Base-by-base conservation (phyloP, 2,113 vertebrate species). In the Gopherus flavomarginatus region DNA sequence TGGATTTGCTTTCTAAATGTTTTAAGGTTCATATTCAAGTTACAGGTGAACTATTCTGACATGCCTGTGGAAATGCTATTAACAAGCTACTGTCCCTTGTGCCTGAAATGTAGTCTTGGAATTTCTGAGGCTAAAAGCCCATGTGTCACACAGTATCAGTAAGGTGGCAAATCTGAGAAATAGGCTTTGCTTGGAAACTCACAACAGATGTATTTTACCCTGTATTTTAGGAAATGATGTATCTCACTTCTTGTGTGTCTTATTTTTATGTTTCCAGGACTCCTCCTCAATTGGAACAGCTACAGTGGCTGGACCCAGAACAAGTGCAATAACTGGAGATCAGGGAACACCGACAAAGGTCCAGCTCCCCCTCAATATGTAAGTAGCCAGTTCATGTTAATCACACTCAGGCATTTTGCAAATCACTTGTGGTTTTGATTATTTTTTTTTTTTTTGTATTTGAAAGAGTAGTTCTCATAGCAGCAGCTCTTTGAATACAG, bases 281-380 rank as follows among this genome's bases (percentile, higher is more conserved):
- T 98, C 98, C 57, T 97, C 98, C 54, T 98, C 98, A 0, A 85
- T 97, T 50, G 98, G 98, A 95, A 97, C 98, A 38, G 96, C 98
- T 81, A 98, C 98, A 21, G 98, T 98, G 87, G 98, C 98, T 88
- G 94, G 97, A 89, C 99, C 99, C 49, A 99, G 99, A 97, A 98
- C 99, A 97, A 98, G 98, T 79, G 98, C 98, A 72, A 98, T 98
- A 54, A 98, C 97, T 97, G 99, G 98, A 96, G 99, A 99, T 95
- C 99, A 99, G 97, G 98, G 99, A 97, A 98, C 98, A 57, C 92
- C 97, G 62, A 97, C 99, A 96, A 99, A 99, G 97, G 98, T 99
- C 97, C 99, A 99, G 98, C 98, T 99, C 81, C 99, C 99, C 75
- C 99, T 99, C 97, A 99, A 99, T 97, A 99, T 99, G 99, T 99